Conservation (phyloP, 2,113 vertebrate species). For the Pelmatolapia mariae region DNA sequence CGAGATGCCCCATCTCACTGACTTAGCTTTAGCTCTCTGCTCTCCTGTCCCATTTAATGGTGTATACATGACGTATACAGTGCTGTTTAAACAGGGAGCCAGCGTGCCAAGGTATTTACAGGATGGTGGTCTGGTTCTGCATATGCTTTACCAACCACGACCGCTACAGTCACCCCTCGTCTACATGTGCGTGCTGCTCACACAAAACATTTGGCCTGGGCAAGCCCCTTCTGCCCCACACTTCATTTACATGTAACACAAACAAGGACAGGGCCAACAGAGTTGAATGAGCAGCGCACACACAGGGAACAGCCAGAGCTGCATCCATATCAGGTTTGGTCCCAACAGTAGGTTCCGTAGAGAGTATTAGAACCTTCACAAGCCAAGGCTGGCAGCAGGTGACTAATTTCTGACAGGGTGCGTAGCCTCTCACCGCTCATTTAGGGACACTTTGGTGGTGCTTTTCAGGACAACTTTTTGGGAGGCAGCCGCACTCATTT, state of each 20-base stretch:
- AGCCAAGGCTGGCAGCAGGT: slow-evolving; percentile 53
- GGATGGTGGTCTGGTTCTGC: slow-evolving; percentile 19
- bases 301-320: slow-evolving; percentile 2
- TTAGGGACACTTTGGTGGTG: slow-evolving; percentile 99
- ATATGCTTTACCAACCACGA: slow-evolving; percentile 40
- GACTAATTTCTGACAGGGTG: slow-evolving; percentile 70
- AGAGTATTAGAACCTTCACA: slow-evolving; percentile 48
- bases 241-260: background rate
- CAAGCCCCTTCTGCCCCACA: background rate
- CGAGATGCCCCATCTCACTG: background rate
- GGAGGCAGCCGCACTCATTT: slow-evolving; percentile 92
- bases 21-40: background rate
- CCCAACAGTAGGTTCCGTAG: slow-evolving; percentile 51
- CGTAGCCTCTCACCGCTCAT: slow-evolving; percentile 96
- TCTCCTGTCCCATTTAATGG: background rate
- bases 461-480: slow-evolving; percentile 99
- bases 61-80: slow-evolving; percentile 24
- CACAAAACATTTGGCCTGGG: background rate
- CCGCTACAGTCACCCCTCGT: slow-evolving; percentile 45
- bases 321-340: slow-evolving; percentile 55
- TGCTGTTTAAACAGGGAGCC: slow-evolving; percentile 6
- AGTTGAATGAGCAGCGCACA: slow-evolving; percentile 64
- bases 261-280: background rate
- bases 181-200: slow-evolving; percentile 57
- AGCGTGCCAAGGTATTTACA: background rate